Evolutionary conservation across 1,140 invertebrate species (phyloP), one percentile per base, ranked within the genome.

Genomic region (Diabrotica virgifera): DNA sequence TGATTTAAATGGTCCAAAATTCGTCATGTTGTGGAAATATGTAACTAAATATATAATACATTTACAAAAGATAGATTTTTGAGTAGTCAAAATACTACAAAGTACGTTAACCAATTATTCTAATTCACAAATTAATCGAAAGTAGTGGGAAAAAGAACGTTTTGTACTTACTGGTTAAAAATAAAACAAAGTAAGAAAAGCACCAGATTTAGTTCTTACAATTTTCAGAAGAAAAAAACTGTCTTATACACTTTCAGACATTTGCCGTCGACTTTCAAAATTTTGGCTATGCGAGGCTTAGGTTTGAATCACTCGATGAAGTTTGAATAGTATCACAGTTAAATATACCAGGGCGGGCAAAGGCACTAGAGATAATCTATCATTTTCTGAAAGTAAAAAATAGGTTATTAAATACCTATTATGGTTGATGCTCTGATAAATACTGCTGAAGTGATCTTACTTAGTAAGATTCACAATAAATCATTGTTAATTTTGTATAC

Each of bases 91-190:
- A 24, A 24, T 24, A 24, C 24, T 24, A 24, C 24, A 4, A 4
- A 24, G 24, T 24, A 24, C 24, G 24, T 24, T 24, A 24, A 24
- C 24, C 24, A 24, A 24, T 24, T 24, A 24, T 24, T 24, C 51
- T 14, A 52, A 14, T 52, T 52, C 51, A n/a, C n/a, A 52, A n/a
- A 52, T 14, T 52, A n/a, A 11, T 6, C 10, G n/a, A 52, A 52
- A 14, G 14, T 55, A 46, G n/a, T 10, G 40, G 53, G 24, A 24
- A 55, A 55, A 9, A 55, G n/a, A 53, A 53, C n/a, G 52, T 52
- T 64, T 64, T 64, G 63, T 64, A 64, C 63, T 64, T 58, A 50
- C 24, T 13, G 52, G 36, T 24, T 5, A 64, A 12, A 58, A 59
- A 64, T 59, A 51, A 64, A 58, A 50, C 24, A 12, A 55, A 63